Conservation (phyloP, 2,888 invertebrate genomes). For the Noctua comes region DNA sequence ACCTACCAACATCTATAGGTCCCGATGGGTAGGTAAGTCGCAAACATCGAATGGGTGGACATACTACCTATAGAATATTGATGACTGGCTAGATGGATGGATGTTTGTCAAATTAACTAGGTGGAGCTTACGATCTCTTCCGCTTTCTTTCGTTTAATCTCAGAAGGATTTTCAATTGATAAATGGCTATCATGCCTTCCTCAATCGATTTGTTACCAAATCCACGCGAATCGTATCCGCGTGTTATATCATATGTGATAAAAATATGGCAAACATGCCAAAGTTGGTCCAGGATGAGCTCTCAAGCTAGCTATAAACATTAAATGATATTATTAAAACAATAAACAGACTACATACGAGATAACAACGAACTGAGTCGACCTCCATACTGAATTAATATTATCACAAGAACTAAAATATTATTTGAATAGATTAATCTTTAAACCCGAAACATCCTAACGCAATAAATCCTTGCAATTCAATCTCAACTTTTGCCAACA, state of each 20-base stretch:
- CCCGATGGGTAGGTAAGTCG: neutral
- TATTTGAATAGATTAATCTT: constrained; percentile 82
- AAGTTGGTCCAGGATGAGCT: constrained; percentile 45
- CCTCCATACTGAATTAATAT: constrained; percentile 84
- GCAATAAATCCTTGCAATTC: neutral
- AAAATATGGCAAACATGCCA: constrained; percentile 33
- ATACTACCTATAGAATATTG: neutral
- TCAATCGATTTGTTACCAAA: constrained; percentile 46
- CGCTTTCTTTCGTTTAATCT: constrained; percentile 44
- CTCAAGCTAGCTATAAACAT: constrained; percentile 52
- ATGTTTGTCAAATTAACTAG: constrained; percentile 21
- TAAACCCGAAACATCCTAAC: constrained; percentile 65
- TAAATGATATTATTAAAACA: constrained; percentile 71
- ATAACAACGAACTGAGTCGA: constrained; percentile 72
- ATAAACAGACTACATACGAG: constrained; percentile 74
- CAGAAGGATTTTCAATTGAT: constrained; percentile 51
- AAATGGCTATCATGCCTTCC: constrained; percentile 44
- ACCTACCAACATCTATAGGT: neutral
- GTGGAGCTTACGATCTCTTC: constrained; percentile 6
- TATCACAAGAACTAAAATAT: constrained; percentile 82
- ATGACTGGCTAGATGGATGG: constrained; percentile 23
- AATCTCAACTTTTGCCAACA: constrained; percentile 44
- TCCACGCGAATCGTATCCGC: constrained; percentile 38
- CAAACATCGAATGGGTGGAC: constrained; percentile 23
- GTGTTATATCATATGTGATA: constrained; percentile 43